These are phyloP conservation scores for Drosophila pullipes DNA, from an alignment of 2,888 invertebrate species.

Conservation along the genomic window DNA sequence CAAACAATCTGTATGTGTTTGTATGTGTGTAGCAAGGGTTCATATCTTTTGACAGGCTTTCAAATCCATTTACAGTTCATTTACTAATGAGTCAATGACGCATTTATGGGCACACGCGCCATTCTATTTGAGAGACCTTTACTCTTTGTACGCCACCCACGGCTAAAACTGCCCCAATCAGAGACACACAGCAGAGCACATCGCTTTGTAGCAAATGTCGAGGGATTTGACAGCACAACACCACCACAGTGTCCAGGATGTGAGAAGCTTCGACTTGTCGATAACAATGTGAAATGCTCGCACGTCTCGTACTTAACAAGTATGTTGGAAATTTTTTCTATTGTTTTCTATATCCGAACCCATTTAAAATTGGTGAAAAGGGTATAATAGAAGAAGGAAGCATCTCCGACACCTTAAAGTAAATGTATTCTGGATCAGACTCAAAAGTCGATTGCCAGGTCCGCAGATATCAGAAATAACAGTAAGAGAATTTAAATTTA, in stretches of 20 bases:
- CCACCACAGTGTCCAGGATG: not conserved
- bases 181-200: not conserved
- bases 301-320: constrained; percentile 42
- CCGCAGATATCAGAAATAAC: not conserved
- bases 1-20: constrained; percentile 12
- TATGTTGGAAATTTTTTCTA: not conserved
- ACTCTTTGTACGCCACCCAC: not conserved
- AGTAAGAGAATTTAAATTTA: not conserved
- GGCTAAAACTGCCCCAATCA: not conserved
- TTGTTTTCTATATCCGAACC: not conserved
- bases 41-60: constrained; percentile 64
- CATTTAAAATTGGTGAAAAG: not conserved
- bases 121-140: constrained; percentile 26
- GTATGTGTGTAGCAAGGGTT: constrained; percentile 13
- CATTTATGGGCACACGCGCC: constrained; percentile 59
- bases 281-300: constrained; percentile 36
- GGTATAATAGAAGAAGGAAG: not conserved
- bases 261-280: constrained; percentile 25
- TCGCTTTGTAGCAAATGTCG: constrained; percentile 37
- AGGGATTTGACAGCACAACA: constrained; percentile 33
- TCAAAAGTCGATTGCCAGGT: not conserved
- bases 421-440: not conserved
- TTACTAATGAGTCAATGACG: constrained; percentile 78
- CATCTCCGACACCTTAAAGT: not conserved
- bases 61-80: constrained; percentile 71